phyloP scores from a whole-genome alignment of 2,888 invertebrate species.

The Malachius bipustulatus region DNA sequence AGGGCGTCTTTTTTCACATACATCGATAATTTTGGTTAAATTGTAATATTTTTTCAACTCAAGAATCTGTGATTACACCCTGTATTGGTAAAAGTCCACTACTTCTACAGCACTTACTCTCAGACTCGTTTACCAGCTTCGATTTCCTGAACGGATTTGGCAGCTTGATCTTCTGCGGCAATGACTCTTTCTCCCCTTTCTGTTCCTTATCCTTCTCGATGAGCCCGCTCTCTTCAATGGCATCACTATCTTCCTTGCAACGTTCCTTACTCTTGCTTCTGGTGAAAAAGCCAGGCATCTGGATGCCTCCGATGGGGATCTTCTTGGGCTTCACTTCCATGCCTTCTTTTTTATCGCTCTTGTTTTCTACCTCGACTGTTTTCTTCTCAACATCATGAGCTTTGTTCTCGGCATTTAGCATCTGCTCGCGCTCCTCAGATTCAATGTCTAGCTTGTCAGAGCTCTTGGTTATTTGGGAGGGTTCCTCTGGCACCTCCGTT shows the following conservation, averaged over 20 bases:
- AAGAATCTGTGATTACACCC: no score
- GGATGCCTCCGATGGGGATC: slow-evolving; percentile 78
- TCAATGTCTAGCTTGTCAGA: slow-evolving; percentile 57
- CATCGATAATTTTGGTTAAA: no score
- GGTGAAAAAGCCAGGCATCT: slow-evolving; percentile 76
- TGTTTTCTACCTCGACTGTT: slow-evolving; percentile 32
- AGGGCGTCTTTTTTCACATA: no score
- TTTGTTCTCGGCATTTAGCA: slow-evolving; percentile 50
- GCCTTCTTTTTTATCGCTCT: slow-evolving; percentile 50
- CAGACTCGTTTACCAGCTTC: slow-evolving; percentile 27
- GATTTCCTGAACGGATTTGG: slow-evolving; percentile 46
- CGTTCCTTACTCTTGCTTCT: slow-evolving; percentile 64
- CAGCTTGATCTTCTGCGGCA: slow-evolving; percentile 37
- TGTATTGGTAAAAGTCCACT: no score
- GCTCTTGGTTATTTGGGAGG: no score
- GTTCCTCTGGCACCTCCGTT: no score
- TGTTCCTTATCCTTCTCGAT: slow-evolving; percentile 28
- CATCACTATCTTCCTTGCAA: slow-evolving; percentile 44
- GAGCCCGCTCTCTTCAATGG: slow-evolving; percentile 34
- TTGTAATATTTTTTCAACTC: no score
- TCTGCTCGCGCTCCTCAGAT: slow-evolving; percentile 50
- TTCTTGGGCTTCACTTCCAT: slow-evolving; percentile 69
- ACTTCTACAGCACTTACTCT: slow-evolving; percentile 15
- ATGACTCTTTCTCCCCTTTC: slow-evolving; percentile 31
- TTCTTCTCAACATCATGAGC: slow-evolving; percentile 37